Evolutionary conservation across 2,888 invertebrate species (phyloP), one percentile per base, ranked within the genome.

Genomic region (Metopia argyrocephala): DNA sequence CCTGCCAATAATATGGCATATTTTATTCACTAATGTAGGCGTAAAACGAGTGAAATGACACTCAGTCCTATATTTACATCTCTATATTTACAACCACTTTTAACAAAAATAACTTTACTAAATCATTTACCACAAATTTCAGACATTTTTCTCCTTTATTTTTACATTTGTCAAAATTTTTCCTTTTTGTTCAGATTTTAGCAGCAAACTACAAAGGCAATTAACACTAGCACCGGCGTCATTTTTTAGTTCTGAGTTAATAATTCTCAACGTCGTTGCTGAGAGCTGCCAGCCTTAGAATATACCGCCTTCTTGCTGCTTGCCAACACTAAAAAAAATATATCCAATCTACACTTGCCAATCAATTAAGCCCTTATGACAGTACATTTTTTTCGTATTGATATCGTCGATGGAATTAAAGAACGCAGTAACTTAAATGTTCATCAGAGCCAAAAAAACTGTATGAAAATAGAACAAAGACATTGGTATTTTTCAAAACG

Each of bases 101-200:
- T 59, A 61, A 59, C 48, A 65, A 59, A 74, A 69, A 56, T 52
- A 70, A 5, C 23, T 75, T 70, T 50, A 66, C 54, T 62, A 27
- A 81, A n/a, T n/a, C 78, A 81, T 81, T 81, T 81, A 81, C 81
- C 81, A 61, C 76, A 81, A 70, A 74, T 15, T 78, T 81, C 74
- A 70, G 81, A 81, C 81, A 81, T 81, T 79, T 76, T 79, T 56
- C 66, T 80, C 65, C 23, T 76, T 62, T 65, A n/a, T n/a, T 74
- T 81, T 81, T 78, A 81, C 81, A 81, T 81, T 81, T 81, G 81
- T 78, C 38, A 78, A 81, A 50, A 78, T 81, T 81, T 76, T 64
- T 57, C 31, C 68, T 80, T 78, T 78, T 74, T 71, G 76, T 76
- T 65, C 59, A 78, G 70, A 74, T 74, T 76, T 75, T 71, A 76